These are phyloP conservation scores for Carapus acus DNA, from an alignment of 2,797 vertebrate species.

Conservation along the genomic window DNA sequence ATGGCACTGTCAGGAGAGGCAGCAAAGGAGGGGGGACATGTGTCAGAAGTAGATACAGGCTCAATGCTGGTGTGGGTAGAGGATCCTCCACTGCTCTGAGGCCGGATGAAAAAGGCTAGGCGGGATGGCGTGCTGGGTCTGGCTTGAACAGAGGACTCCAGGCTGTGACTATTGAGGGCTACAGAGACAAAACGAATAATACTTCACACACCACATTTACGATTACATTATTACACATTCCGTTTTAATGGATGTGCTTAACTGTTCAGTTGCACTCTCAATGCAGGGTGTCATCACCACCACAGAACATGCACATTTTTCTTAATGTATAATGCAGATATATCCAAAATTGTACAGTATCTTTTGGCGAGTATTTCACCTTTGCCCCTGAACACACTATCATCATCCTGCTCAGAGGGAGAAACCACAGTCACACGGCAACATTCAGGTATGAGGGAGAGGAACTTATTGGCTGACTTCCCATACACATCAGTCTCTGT, in stretches of 20 bases:
- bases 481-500: constrained; percentile 90
- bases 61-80: constrained; percentile 54
- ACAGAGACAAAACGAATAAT: constrained; percentile 2
- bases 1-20: constrained; percentile 76
- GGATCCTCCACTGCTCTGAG: constrained; percentile 67
- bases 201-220: no score
- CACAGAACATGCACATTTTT: no score
- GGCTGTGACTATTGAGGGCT: constrained; percentile 80
- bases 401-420: constrained; percentile 72
- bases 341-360: no score
- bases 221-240: no score
- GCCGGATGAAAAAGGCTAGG: constrained; percentile 88
- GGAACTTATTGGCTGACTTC: constrained; percentile 88
- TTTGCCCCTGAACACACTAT: constrained; percentile 81
- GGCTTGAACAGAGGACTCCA: constrained; percentile 74
- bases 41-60: constrained; percentile 49
- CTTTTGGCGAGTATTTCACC: constrained; percentile 59
- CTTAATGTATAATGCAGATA: no score
- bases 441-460: constrained; percentile 90
- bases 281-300: no score
- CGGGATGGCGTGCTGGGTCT: constrained; percentile 88
- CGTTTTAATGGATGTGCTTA: no score
- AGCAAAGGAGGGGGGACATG: constrained; percentile 38
- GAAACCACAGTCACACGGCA: constrained; percentile 71
- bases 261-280: no score